Percentiles rank a stretch among this genome's conserved stretches.
Conservation (phyloP, 1,140 invertebrate species). For the Macrobrachium rosenbergii region DNA sequence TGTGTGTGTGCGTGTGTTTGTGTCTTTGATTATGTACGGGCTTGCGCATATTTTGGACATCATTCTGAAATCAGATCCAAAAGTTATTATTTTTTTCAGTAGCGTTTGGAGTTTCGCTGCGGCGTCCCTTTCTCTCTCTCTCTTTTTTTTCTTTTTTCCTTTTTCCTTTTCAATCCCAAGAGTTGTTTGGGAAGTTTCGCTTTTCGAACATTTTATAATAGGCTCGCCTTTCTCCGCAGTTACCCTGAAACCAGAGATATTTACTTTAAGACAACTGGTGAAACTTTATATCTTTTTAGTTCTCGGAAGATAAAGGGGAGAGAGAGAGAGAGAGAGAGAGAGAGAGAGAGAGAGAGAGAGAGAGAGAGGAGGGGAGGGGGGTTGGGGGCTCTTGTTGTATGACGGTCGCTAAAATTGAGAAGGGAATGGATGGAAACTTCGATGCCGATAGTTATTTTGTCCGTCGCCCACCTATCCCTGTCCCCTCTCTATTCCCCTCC, state of each 20-base stretch:
- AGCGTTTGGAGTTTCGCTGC: not conserved
- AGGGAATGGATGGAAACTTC: not conserved
- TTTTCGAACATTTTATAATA: too few species aligned
- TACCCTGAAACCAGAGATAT: too few species aligned
- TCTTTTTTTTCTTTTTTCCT: not conserved
- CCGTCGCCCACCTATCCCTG: too few species aligned
- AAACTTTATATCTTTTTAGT: not conserved
- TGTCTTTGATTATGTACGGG: not conserved
- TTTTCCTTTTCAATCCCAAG: too few species aligned
- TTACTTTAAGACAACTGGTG: too few species aligned
- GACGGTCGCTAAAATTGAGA: not conserved
- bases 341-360: constrained; percentile 17
- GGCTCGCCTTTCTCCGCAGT: too few species aligned
- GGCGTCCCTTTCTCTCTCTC: constrained; percentile 18
- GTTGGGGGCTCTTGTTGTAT: not conserved
- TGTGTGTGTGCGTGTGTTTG: not conserved
- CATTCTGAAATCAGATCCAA: not conserved
- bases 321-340: constrained; percentile 10
- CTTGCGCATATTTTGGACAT: not conserved
- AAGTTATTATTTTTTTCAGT: not conserved
- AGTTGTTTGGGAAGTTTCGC: too few species aligned
- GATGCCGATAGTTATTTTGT: too few species aligned
- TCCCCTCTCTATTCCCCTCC: too few species aligned
- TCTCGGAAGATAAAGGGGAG: not conserved
- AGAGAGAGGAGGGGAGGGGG: not conserved